phyloP scores from a whole-genome alignment of 2,113 vertebrate species.

The Austrofundulus limnaeus region DNA sequence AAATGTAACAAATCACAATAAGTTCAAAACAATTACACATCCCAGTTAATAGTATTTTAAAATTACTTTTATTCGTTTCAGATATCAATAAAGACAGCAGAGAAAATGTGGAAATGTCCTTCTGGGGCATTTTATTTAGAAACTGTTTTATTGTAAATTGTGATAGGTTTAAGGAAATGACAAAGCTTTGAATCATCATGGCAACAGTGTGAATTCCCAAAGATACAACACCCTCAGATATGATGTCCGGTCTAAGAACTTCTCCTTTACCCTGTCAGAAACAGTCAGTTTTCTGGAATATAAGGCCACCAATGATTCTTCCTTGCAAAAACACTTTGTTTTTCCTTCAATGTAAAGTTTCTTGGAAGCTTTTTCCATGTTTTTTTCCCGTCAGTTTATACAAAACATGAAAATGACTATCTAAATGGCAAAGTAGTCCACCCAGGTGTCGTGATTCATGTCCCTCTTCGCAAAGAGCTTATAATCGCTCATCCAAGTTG shows the following conservation, averaged over 20 bases:
- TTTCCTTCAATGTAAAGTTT: slow-evolving; percentile 39
- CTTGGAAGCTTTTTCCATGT: slow-evolving; percentile 31
- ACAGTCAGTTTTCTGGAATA: slow-evolving; percentile 48
- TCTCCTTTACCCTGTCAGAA: slow-evolving; percentile 38
- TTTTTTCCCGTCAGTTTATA: slow-evolving; percentile 44
- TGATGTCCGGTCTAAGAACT: slow-evolving; percentile 40
- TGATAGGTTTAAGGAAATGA: slow-evolving; percentile 63
- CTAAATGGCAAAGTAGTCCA: slow-evolving; percentile 47
- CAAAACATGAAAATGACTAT: slow-evolving; percentile 61
- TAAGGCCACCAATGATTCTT: slow-evolving; percentile 63
- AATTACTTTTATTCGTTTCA: not conserved
- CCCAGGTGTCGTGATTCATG: slow-evolving; percentile 43
- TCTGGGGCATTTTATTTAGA: slow-evolving; percentile 76
- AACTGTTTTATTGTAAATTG: slow-evolving; percentile 58
- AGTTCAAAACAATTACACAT: too few relatives aligned
- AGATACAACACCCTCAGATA: slow-evolving; percentile 38
- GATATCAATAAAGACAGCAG: not conserved
- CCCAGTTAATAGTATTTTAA: not conserved
- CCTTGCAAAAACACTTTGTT: slow-evolving; percentile 27
- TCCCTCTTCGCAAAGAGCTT: slow-evolving; percentile 26
- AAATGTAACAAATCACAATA: too few relatives aligned
- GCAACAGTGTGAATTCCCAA: slow-evolving; percentile 53
- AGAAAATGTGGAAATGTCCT: slow-evolving; percentile 39
- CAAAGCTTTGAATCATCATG: slow-evolving; percentile 65
- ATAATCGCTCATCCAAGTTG: slow-evolving; percentile 27